Evolutionary conservation across 2,888 invertebrate species (phyloP), one percentile per base, ranked within the genome.

Genomic region (Drosophila aldrichi): DNA sequence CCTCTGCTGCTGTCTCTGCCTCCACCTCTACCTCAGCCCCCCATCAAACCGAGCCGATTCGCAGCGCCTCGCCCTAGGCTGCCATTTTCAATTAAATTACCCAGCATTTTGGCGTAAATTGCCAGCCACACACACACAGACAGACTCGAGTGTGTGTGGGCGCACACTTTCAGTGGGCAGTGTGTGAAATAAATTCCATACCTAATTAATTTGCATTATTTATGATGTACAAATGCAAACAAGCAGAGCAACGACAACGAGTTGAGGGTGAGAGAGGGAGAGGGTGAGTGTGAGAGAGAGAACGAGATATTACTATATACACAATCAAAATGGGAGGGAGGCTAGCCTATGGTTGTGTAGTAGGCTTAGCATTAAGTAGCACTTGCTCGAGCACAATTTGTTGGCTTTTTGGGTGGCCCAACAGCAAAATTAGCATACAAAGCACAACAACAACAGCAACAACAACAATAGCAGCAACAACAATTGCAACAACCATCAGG

Each of bases 51-150:
- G n/a, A n/a, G n/a, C n/a, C n/a, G 40, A 25, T 25, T 40, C 25
- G 40, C 34, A 49, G 64, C 43, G 56, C 56, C 82, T 70, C 67
- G 79, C 52, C 40, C 54, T 38, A 63, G 79, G 85, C 88, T 85
- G 88, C 78, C 88, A 88, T 81, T 89, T 89, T 89, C 83, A 89
- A 87, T 87, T 88, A 89, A 89, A 88, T 86, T 87, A 84, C 81
- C 82, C 76, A 74, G 78, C 85, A 76, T 77, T 82, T 77, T 81
- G 82, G 71, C 80, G 75, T 72, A 83, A 86, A 86, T 87, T 83
- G 84, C 77, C 75, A 77, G 67, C 44, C 66, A 65, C 76, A n/a
- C n/a, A n/a, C n/a, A 62, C 58, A 61, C 62, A 59, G 22, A 52
- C 22, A 18, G 22, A 38, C n/a, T n/a, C 22, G 43, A 38, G 29